Conservation (phyloP, 2,888 invertebrate genomes). For the Carcina quercana region DNA sequence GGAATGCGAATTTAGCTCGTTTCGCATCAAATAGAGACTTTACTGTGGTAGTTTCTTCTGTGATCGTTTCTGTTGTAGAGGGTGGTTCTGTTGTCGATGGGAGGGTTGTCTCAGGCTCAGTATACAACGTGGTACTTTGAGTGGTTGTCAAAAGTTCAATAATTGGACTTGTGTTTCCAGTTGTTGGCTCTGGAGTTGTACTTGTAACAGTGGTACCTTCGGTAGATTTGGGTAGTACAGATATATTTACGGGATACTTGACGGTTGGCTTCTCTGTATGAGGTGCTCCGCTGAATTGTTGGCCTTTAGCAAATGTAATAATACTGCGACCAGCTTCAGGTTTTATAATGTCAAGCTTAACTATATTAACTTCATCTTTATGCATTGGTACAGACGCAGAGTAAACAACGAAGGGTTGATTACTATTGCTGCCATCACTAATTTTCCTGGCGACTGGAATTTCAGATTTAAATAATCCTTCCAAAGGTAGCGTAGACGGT, state of each 20-base stretch:
- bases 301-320: conserved; percentile 54
- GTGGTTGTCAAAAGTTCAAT: conserved; percentile 28
- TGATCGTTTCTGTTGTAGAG: conserved; percentile 32
- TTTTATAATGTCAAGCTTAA: conserved; percentile 44
- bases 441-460: conserved; percentile 46
- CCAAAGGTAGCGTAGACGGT: conserved; percentile 79
- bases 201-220: conserved; percentile 21
- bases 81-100: conserved; percentile 20
- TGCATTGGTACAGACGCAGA: conserved; percentile 50
- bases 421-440: conserved; percentile 29
- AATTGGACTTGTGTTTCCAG: conserved; percentile 27
- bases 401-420: conserved; percentile 61
- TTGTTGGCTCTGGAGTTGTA: conserved; percentile 17
- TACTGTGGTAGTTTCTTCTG: conserved; percentile 45
- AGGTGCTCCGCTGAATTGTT: conserved; percentile 49
- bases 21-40: conserved; percentile 49
- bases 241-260: conserved; percentile 42
- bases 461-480: conserved; percentile 78
- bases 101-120: conserved; percentile 20
- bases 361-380: conserved; percentile 43
- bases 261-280: conserved; percentile 31
- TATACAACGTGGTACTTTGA: conserved; percentile 22
- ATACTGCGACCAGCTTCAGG: conserved; percentile 48
- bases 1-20: conserved; percentile 55
- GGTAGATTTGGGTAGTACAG: conserved; percentile 28